phyloP scores from a whole-genome alignment of 2,888 invertebrate species.

The Pheosia gnoma region DNA sequence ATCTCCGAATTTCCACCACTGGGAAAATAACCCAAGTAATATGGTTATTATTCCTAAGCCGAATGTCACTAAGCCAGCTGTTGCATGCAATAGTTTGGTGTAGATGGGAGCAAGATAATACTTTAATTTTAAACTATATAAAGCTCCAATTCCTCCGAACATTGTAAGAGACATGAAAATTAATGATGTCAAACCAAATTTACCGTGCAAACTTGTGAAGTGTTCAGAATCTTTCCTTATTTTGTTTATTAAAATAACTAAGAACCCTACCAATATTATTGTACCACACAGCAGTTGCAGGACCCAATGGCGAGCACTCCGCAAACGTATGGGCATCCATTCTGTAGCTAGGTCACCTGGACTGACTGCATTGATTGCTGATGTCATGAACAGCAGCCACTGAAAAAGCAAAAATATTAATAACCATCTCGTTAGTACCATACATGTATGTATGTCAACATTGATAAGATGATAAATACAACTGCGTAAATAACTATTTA shows the following conservation, averaged over 20 bases:
- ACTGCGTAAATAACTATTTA: too few species aligned
- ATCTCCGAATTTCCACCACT: slow-evolving; percentile 74
- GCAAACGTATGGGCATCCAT: slow-evolving; percentile 78
- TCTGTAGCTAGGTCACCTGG: slow-evolving; percentile 80
- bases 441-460: too few species aligned
- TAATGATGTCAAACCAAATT: slow-evolving; percentile 73
- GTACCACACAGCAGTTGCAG: slow-evolving; percentile 65
- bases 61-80: slow-evolving; percentile 70
- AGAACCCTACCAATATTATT: slow-evolving; percentile 63
- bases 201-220: slow-evolving; percentile 69
- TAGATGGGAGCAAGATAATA: slow-evolving; percentile 74
- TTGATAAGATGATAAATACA: too few species aligned
- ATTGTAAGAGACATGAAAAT: slow-evolving; percentile 71
- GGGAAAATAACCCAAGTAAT: slow-evolving; percentile 66
- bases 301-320: slow-evolving; percentile 80
- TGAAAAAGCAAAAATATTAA: slow-evolving; percentile 47
- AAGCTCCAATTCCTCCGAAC: slow-evolving; percentile 72
- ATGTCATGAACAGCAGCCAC: slow-evolving; percentile 79
- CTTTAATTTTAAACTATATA: slow-evolving; percentile 76
- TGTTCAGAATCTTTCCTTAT: slow-evolving; percentile 61
- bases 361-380: slow-evolving; percentile 76
- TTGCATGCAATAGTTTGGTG: slow-evolving; percentile 74
- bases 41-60: slow-evolving; percentile 70
- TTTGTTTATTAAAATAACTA: slow-evolving; percentile 74
- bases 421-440: neutral